Evolutionary conservation across 64 coral and sea anemone species (phyloP).

Genomic region (Stichodactyla helianthus): DNA sequence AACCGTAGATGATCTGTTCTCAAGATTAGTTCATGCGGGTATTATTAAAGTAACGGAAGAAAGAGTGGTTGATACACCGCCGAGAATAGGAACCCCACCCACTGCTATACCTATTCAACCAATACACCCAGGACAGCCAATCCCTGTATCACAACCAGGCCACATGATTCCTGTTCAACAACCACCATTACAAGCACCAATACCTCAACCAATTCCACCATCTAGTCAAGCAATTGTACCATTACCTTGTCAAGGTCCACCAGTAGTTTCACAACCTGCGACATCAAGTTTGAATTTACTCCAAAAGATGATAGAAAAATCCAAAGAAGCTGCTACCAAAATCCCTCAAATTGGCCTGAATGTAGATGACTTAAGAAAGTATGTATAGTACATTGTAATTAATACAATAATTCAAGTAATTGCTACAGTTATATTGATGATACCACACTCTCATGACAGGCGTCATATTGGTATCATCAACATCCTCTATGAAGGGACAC

Average conservation of each 20-base stretch:
- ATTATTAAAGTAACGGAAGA: slow-evolving; percentile 92
- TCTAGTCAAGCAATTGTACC: background rate
- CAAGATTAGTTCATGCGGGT: slow-evolving; percentile 60
- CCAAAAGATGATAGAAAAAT: slow-evolving; percentile 34
- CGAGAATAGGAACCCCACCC: slow-evolving; percentile 49
- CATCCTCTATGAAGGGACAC: slow-evolving; percentile 73
- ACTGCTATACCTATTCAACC: slow-evolving; percentile 11
- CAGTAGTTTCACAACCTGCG: background rate
- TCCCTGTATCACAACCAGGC: slow-evolving; percentile 8
- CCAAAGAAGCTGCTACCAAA: slow-evolving; percentile 26
- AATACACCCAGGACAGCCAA: slow-evolving; percentile 11
- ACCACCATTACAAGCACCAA: background rate
- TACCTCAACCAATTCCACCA: slow-evolving; percentile 11
- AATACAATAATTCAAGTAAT: no score
- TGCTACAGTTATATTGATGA: background rate
- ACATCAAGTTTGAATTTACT: slow-evolving; percentile 8
- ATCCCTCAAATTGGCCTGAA: slow-evolving; percentile 68
- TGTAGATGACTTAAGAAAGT: slow-evolving; percentile 73
- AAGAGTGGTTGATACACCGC: slow-evolving; percentile 49
- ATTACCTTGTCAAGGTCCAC: background rate
- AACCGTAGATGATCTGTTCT: slow-evolving; percentile 89
- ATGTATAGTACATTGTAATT: background rate
- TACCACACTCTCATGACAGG: background rate
- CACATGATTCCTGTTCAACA: slow-evolving; percentile 9
- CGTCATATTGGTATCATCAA: slow-evolving; percentile 64